Evolutionary conservation across 2,797 vertebrate genomes (phyloP), one percentile per base, ranked within the genome.

Genomic region (Amniataba percoides): DNA sequence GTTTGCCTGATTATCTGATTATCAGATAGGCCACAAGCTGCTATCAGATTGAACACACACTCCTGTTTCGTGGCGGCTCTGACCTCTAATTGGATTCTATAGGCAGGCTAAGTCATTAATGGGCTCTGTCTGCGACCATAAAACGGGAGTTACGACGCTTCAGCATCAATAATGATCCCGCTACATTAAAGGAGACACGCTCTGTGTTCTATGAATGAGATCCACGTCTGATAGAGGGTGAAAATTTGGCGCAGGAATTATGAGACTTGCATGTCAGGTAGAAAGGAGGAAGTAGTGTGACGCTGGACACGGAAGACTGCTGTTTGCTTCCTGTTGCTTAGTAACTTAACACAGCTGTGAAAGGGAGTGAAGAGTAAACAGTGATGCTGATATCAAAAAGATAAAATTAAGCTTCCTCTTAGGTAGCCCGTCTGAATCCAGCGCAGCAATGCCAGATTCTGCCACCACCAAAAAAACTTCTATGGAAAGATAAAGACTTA

Each of bases 1-100:
- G n/a, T 67, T 82, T 71, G 67, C 78, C 66, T 63, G 65, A 79
- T 84, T 68, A 78, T 85, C 69, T 52, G 56, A 86, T 82, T 46
- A 75, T 76, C 45, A 69, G 67, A 84, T 73, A 43, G 63, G 55
- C 61, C 40, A 51, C 60, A 55, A n/a, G 67, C 70, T 77, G 74
- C 39, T 71, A 74, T 77, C 77, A 68, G 65, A 69, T 60, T 62
- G 56, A 74, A 78, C 57, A 56, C 51, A 40, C 65, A 55, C 25
- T n/a, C 73, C 40, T 66, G 63, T 45, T 81, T 62, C 14, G 0
- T 66, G 63, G 53, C 39, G 61, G 49, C 63, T 74, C 42, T 74
- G 74, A 74, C 77, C 74, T 74, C 71, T 71, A 78, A 81, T 78
- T 71, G 62, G 67, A 64, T 76, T 71, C 46, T 63, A 19, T 8